Conservation (phyloP, 1,140 invertebrate genomes). For the Acromyrmex charruanus region DNA sequence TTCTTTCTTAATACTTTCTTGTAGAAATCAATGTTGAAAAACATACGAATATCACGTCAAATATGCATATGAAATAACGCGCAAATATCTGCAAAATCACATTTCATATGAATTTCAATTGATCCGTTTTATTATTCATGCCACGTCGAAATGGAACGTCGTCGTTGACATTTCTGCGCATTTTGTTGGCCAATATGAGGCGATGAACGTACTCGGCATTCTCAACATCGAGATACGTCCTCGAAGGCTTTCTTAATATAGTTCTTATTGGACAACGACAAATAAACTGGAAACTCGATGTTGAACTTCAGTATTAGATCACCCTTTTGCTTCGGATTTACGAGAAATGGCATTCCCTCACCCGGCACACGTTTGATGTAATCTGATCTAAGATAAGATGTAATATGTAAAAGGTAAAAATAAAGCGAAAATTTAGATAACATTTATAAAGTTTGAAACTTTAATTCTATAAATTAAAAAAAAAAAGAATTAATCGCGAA, state of each 20-base stretch:
- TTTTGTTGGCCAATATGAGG: conserved; percentile 84
- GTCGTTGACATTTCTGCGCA: conserved; percentile 76
- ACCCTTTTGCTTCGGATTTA: conserved; percentile 85
- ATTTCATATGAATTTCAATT: conserved; percentile 43
- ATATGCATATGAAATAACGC: conserved; percentile 7
- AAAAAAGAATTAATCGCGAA: no score
- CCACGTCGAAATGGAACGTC: conserved; percentile 68
- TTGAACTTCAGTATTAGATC: conserved; percentile 87
- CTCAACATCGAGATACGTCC: conserved; percentile 58
- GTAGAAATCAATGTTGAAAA: not conserved
- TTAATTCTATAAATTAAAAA: no score
- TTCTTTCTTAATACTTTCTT: conserved; percentile 17
- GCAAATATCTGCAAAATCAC: conserved; percentile 15
- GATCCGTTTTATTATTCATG: conserved; percentile 48
- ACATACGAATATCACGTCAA: not conserved
- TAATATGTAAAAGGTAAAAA: conserved; percentile 5
- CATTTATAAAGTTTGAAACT: no score
- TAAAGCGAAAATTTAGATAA: conserved; percentile 21
- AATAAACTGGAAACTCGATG: conserved; percentile 87
- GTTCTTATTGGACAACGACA: conserved; percentile 85
- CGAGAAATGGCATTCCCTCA: conserved; percentile 89
- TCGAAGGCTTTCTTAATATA: conserved; percentile 85
- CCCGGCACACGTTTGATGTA: conserved; percentile 88
- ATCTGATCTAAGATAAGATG: conserved; percentile 85
- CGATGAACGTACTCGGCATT: conserved; percentile 83